Conservation (phyloP, 2,888 invertebrate genomes). For the Cataglyphis livida region DNA sequence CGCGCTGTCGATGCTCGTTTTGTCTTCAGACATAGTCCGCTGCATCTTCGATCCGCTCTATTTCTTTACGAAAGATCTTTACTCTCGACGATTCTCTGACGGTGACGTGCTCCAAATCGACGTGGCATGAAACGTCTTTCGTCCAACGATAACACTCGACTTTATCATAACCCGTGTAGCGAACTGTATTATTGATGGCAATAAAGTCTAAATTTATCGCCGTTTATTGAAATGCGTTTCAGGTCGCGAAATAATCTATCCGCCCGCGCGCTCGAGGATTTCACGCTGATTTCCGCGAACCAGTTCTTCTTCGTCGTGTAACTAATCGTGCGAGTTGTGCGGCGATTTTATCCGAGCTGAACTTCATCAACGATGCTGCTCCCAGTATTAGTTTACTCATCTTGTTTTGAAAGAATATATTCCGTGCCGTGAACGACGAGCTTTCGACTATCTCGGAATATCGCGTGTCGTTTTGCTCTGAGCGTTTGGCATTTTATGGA, state of each 20-base stretch:
- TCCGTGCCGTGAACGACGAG: constrained; percentile 58
- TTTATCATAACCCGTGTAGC: constrained; percentile 18
- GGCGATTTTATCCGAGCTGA: constrained; percentile 36
- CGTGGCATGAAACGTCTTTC: constrained; percentile 1
- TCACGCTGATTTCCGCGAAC: constrained; percentile 61
- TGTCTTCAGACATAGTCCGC: constrained; percentile 62
- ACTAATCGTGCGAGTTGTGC: constrained; percentile 59
- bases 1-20: constrained; percentile 57
- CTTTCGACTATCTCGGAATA: constrained; percentile 67
- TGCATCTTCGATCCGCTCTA: constrained; percentile 59
- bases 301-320: constrained; percentile 55
- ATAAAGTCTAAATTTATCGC: neutral
- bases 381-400: constrained; percentile 55
- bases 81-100: constrained; percentile 16
- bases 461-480: constrained; percentile 74
- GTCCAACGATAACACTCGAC: neutral
- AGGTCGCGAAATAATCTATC: constrained; percentile 51
- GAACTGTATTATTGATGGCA: constrained; percentile 3
- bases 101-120: constrained; percentile 26
- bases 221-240: constrained; percentile 2
- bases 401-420: constrained; percentile 58
- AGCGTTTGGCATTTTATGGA: constrained; percentile 82
- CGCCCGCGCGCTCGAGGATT: constrained; percentile 31
- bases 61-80: constrained; percentile 48
- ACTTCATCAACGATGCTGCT: constrained; percentile 63